Percentiles rank a stretch among this genome's conserved stretches.
Evolutionary conservation across 2,888 invertebrate species (phyloP).

Genomic region (Panorpa germanica): DNA sequence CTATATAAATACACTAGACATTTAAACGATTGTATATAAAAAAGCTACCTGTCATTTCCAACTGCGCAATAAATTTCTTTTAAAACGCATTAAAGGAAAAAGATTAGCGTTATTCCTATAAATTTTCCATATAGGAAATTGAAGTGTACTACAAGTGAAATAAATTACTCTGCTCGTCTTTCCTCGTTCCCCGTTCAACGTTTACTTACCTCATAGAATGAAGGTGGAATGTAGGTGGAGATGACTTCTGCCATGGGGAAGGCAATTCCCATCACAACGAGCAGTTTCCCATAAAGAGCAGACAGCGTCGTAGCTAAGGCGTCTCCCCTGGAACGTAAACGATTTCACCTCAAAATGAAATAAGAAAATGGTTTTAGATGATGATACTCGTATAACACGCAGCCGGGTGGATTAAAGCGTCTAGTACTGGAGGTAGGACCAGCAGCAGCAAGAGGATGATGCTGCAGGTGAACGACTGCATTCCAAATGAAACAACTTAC

Average conservation of each 20-base stretch:
- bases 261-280: conserved; percentile 88
- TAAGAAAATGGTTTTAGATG: neutral
- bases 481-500: too few relatives aligned
- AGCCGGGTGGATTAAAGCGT: too few relatives aligned
- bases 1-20: too few relatives aligned
- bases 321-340: conserved; percentile 40
- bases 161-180: conserved; percentile 13
- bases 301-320: conserved; percentile 78
- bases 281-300: conserved; percentile 79
- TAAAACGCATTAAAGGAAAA: neutral
- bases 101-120: neutral
- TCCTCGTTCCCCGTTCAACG: conserved; percentile 7
- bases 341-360: too few relatives aligned
- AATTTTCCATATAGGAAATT: neutral
- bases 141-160: conserved; percentile 14
- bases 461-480: too few relatives aligned
- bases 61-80: too few relatives aligned
- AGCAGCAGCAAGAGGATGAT: too few relatives aligned
- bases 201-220: conserved; percentile 66
- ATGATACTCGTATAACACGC: neutral
- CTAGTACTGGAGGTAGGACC: too few relatives aligned
- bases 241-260: conserved; percentile 94
- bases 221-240: conserved; percentile 82
- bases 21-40: too few relatives aligned
- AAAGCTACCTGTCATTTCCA: too few relatives aligned